Evolutionary conservation across 2,113 vertebrate genomes (phyloP).

Genomic region (Redunca redunca): DNA sequence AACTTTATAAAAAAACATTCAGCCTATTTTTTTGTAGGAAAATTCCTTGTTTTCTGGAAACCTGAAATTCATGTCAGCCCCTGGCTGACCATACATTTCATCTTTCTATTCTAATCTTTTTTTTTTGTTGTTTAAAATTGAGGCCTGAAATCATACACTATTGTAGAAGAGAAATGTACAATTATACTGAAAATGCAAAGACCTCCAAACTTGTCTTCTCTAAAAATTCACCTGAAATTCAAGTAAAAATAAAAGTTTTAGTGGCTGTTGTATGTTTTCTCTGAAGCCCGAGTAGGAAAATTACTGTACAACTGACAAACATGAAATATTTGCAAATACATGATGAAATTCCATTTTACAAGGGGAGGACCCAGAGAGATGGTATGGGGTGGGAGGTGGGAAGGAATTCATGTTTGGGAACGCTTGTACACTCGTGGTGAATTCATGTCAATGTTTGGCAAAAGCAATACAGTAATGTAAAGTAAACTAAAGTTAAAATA

Average conservation of each 20-base stretch:
- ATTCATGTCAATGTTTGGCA: too few relatives aligned
- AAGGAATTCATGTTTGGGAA: too few relatives aligned
- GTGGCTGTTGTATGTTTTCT: background rate
- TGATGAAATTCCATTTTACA: background rate
- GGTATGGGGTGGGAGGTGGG: too few relatives aligned
- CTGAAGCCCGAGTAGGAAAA: background rate
- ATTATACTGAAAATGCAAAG: background rate
- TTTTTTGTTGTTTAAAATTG: background rate
- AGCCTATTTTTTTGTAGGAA: background rate
- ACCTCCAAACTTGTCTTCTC: background rate
- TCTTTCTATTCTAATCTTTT: background rate
- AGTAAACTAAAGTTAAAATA: too few relatives aligned
- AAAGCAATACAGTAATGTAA: too few relatives aligned
- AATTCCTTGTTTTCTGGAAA: background rate
- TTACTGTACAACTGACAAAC: background rate
- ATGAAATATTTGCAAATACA: background rate
- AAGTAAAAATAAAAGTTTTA: background rate
- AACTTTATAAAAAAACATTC: background rate
- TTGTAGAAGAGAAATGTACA: background rate
- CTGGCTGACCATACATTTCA: background rate
- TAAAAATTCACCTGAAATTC: background rate
- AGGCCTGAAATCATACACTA: background rate
- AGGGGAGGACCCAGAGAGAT: too few relatives aligned
- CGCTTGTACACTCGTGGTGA: too few relatives aligned
- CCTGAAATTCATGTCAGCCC: background rate